Evolutionary conservation across 2,888 invertebrate species (phyloP), one percentile per base, ranked within the genome.

Genomic region (Amiota mariae): DNA sequence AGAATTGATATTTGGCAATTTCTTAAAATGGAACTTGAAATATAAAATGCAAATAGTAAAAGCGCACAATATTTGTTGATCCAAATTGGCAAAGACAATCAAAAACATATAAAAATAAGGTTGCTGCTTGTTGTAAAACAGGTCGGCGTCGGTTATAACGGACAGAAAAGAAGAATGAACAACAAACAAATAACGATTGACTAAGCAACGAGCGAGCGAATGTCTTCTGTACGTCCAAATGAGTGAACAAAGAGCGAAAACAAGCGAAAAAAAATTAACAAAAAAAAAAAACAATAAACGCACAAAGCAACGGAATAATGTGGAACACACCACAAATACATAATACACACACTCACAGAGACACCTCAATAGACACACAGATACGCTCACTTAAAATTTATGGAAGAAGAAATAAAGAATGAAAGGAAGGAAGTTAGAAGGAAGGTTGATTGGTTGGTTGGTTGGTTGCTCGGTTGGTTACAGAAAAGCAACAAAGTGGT

Each of bases 161-260:
- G 36, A 36, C 36, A 36, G 6, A 36, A 36, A 36, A 36, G 36
- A 36, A 36, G 36, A 36, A 36, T 36, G 36, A 36, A 36, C 36
- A 24, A 24, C 24, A 36, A 36, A 36, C 6, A 6, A 36, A 36
- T 36, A 36, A 36, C 6, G 36, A 36, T 36, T 36, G 36, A 36
- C 36, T 36, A 36, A 36, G 36, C 36, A 36, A 36, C 36, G 36
- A 36, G 36, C 6, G 4, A 36, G 6, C 36, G 36, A 36, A 36
- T 24, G 24, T 24, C 24, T 24, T 24, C 24, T 24, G 24, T 24
- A 1, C 24, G 36, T 36, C 36, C 36, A 2, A 80, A 73, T 70
- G 15, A 78, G 75, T 78, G 78, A 81, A 76, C 75, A 75, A 84
- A 83, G 83, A 83, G 85, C 85, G 83, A 85, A 83, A 85, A 85